Conservation (phyloP, 2,113 vertebrate genomes). For the Scophthalmus maximus region DNA sequence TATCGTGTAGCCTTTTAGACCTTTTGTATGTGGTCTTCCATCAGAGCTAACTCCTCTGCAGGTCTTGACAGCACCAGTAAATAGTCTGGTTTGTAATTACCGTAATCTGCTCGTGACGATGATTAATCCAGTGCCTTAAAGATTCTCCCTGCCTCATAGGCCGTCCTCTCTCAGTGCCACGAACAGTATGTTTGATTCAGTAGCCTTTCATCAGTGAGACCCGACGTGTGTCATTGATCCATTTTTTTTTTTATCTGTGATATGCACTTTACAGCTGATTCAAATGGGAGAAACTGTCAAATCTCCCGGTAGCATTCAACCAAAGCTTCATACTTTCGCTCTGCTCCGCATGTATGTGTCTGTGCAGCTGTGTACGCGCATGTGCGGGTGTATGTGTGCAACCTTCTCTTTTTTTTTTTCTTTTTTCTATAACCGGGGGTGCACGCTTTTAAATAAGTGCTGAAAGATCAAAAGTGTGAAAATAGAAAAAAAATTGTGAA, state of each 20-base stretch:
- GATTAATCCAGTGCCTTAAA: conserved; percentile 62
- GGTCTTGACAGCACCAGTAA: conserved; percentile 56
- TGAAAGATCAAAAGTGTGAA: conserved; percentile 57
- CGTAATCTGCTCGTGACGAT: conserved; percentile 48
- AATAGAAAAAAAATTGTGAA: conserved; percentile 42
- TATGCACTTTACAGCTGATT: conserved; percentile 86
- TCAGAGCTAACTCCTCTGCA: conserved; percentile 60
- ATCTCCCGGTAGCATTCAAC: conserved; percentile 84
- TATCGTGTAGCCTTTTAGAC: conserved; percentile 61
- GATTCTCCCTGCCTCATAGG: conserved; percentile 56
- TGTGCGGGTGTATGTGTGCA: neutral
- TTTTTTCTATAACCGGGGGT: conserved; percentile 52
- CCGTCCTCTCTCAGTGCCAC: conserved; percentile 59
- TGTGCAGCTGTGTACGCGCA: neutral
- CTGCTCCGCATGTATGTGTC: conserved; percentile 42
- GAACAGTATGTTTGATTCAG: conserved; percentile 74
- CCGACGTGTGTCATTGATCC: conserved; percentile 71
- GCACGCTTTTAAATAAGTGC: conserved; percentile 39
- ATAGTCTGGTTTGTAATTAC: conserved; percentile 41
- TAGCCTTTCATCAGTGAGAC: conserved; percentile 80
- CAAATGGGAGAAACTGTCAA: conserved; percentile 67
- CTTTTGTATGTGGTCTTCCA: conserved; percentile 74
- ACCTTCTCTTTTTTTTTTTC: no score
- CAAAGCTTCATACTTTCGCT: conserved; percentile 81
- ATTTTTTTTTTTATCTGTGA: conserved; percentile 79